Conservation (phyloP, 2,888 invertebrate genomes). For the Abrostola tripartita region DNA sequence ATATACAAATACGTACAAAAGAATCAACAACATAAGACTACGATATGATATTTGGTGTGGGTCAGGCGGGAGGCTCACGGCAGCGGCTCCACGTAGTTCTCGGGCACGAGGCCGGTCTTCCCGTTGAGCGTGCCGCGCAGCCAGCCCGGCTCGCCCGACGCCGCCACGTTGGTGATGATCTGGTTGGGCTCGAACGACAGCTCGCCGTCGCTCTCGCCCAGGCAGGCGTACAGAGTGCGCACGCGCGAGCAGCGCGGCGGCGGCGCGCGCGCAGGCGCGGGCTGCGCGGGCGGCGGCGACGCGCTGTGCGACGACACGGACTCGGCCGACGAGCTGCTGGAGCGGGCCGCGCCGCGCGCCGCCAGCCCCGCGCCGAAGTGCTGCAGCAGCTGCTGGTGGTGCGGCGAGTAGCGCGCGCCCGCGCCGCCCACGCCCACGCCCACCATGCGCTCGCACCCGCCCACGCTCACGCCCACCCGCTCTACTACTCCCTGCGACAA, state of each 20-base stretch:
- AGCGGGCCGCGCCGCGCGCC: conserved; percentile 84
- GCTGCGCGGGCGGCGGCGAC: conserved; percentile 76
- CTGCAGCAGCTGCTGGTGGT: conserved; percentile 80
- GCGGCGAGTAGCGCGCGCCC: conserved; percentile 75
- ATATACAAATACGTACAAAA: conserved; percentile 83
- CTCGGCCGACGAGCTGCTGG: conserved; percentile 93
- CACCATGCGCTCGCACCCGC: conserved; percentile 42
- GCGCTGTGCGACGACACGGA: conserved; percentile 90
- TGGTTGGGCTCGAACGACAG: conserved; percentile 99
- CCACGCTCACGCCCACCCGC: conserved; percentile 42
- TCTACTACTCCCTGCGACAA: conserved; percentile 47
- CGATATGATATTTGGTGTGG: conserved; percentile 63
- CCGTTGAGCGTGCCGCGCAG: conserved; percentile 98
- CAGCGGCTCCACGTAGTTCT: conserved; percentile 97
- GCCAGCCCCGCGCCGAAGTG: conserved; percentile 72
- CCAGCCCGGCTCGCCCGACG: conserved; percentile 99
- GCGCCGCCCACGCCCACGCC: conserved; percentile 51
- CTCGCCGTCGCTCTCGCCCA: conserved; percentile 98
- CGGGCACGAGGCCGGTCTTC: conserved; percentile 97
- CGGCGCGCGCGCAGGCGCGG: conserved; percentile 2
- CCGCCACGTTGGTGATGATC: conserved; percentile 98
- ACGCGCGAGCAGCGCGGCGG: conserved; percentile 90
- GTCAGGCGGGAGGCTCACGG: conserved; percentile 83
- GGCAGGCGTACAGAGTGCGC: conserved; percentile 97
- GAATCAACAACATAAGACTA: conserved; percentile 77